A percentile compares a stretch with the other conserved stretches of the same genome.
Evolutionary conservation across 1,140 invertebrate genomes (phyloP).

Genomic region (Mycetomoellerius zeteki): DNA sequence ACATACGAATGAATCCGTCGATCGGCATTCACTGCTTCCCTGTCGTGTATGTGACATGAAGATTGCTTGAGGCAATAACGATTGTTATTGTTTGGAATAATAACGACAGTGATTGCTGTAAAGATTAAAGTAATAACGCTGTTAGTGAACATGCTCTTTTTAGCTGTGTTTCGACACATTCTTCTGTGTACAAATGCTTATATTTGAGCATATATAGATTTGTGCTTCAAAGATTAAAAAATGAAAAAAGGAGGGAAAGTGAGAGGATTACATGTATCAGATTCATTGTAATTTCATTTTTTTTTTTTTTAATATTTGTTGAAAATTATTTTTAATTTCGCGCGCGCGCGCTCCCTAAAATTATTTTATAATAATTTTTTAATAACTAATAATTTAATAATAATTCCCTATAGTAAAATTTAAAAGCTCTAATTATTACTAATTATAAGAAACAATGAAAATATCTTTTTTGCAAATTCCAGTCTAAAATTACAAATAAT

Average conservation of each 20-base stretch:
- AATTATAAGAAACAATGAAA: not conserved
- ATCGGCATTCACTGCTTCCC: not conserved
- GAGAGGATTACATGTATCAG: not conserved
- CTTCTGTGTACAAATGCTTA: not conserved
- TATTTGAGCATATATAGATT: not conserved
- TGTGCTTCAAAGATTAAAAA: not conserved
- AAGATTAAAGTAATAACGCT: not conserved
- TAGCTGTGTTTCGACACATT: not conserved
- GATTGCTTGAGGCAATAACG: not conserved
- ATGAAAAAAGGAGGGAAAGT: not conserved
- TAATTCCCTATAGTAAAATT: not conserved
- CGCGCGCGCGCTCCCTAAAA: too few species aligned
- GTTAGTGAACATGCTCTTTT: not conserved
- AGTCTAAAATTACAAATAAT: not conserved
- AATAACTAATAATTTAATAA: not conserved
- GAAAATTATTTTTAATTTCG: not conserved
- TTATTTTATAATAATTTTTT: not conserved
- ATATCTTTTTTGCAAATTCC: not conserved
- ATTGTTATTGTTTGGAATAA: constrained; percentile 27
- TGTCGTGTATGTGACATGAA: not conserved
- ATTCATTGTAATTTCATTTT: not conserved
- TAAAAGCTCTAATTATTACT: not conserved
- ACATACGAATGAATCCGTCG: not conserved
- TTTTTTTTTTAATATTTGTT: not conserved
- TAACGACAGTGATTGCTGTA: not conserved